phyloP scores from a whole-genome alignment of 2,888 invertebrate genomes.

The Leucophenga montana region DNA sequence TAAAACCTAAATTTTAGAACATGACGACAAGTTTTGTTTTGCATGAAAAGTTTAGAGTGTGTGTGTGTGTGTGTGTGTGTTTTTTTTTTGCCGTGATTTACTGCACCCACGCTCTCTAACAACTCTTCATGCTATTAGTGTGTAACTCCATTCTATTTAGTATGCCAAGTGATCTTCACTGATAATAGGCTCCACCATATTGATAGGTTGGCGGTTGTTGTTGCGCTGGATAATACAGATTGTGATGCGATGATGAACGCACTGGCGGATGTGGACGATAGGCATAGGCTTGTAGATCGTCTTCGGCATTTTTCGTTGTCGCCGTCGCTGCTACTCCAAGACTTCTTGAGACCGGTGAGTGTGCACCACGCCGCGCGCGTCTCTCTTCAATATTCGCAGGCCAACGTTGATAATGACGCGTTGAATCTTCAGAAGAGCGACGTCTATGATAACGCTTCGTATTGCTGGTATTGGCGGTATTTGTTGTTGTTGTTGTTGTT shows the following conservation, averaged over 20 bases:
- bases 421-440: conserved; percentile 68
- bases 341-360: conserved; percentile 50
- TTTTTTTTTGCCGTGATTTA: too few species aligned
- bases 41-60: too few species aligned
- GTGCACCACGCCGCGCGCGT: conserved; percentile 53
- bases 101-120: too few species aligned
- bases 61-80: too few species aligned
- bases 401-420: conserved; percentile 65
- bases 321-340: conserved; percentile 23
- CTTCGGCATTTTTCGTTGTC: conserved; percentile 15
- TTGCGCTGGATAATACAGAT: conserved; percentile 74
- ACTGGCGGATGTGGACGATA: conserved; percentile 49
- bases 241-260: conserved; percentile 79
- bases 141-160: neutral
- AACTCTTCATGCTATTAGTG: neutral
- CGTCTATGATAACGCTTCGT: conserved; percentile 66
- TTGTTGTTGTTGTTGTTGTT: too few species aligned
- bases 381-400: conserved; percentile 67
- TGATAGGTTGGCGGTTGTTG: conserved; percentile 69
- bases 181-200: conserved; percentile 72
- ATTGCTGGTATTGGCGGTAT: conserved; percentile 30
- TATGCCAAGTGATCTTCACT: conserved; percentile 20
- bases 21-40: too few species aligned
- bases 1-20: neutral
- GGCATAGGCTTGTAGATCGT: conserved; percentile 50